These are phyloP conservation scores for Asarcornis scutulata DNA, from an alignment of 2,113 vertebrate genomes.

Conservation along the genomic window DNA sequence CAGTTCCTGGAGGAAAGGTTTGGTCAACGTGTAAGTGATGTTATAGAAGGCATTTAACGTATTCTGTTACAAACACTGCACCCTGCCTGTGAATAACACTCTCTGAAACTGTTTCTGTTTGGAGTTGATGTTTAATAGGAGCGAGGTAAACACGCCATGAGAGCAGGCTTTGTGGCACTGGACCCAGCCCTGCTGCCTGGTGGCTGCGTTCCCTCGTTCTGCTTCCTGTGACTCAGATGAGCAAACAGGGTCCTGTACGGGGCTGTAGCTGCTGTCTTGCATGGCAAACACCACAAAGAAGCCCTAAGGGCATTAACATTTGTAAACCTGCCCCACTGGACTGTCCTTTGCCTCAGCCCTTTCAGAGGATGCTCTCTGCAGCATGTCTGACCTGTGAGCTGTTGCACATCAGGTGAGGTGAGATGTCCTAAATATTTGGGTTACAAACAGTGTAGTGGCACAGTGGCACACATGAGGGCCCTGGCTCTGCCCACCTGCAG, in stretches of 20 bases:
- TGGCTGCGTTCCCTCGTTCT: not conserved
- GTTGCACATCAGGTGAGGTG: accelerated
- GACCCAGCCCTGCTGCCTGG: not conserved
- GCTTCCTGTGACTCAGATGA: not conserved
- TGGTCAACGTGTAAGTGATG: not conserved
- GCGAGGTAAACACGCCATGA: not conserved
- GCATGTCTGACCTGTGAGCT: accelerated
- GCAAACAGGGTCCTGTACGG: not conserved
- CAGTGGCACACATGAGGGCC: accelerated
- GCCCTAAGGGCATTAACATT: not conserved
- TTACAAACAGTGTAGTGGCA: accelerated
- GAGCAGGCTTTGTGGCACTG: not conserved
- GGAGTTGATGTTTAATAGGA: not conserved
- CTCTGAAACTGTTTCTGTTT: not conserved
- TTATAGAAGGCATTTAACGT: not conserved
- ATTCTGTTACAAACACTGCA: not conserved
- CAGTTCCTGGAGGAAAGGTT: not conserved
- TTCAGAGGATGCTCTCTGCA: accelerated
- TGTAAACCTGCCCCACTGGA: not conserved
- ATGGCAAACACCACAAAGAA: not conserved
- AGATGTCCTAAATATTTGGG: accelerated
- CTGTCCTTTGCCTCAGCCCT: not conserved
- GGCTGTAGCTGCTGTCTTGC: accelerated
- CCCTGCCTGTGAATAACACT: not conserved
- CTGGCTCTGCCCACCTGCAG: not conserved